Evolutionary conservation across 2,113 vertebrate genomes (phyloP), one percentile per base, ranked within the genome.

Genomic region (Tiliqua scincoides): DNA sequence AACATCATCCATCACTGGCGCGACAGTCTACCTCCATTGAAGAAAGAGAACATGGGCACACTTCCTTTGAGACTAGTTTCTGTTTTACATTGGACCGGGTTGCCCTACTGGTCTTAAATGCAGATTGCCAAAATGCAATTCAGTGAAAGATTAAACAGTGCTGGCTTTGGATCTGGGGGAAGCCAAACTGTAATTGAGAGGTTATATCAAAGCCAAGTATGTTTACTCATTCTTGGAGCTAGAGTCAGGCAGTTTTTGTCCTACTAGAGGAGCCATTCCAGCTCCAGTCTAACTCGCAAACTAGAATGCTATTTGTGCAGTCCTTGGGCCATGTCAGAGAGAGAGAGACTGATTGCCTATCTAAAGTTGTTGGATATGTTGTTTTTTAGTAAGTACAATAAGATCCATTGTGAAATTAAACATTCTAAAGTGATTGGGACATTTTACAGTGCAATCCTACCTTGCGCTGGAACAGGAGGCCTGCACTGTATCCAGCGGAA

Each of bases 1-100:
- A 92, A 90, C 83, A 84, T 48, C 32, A 87, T 89, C 62, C 82
- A 27, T 25, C 25, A 57, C 2, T 18, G 79, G 32, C 54, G 17
- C 32, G 54, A 61, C 5, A 5, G 30, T 6, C 20, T 79, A 37
- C 8, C 57, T 79, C n/a, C 79, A 17, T n/a, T 59, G 59, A 27
- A 23, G 61, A 48, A 79, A 43, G 30, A 52, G 23, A 23, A 27
- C 12, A 15, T 40, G 35, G 4, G 37, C 37, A 37, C 3, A 62
- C 0, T 1, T 15, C 3, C 3, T 1, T 17, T 23, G 1, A 1
- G 14, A 2, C 63, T 65, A 83, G 54, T 25, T 78, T 78, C 57
- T 57, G 9, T 72, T 48, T 87, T 10, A 27, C 23, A 6, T 72
- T 48, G 65, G 21, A 52, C 37, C 63, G 57, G 23, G 11, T 52